A percentile compares a stretch with the other conserved stretches of the same genome.
These are phyloP conservation scores for Haemorhous mexicanus DNA, from an alignment of 2,113 vertebrate genomes.

Conservation along the genomic window DNA sequence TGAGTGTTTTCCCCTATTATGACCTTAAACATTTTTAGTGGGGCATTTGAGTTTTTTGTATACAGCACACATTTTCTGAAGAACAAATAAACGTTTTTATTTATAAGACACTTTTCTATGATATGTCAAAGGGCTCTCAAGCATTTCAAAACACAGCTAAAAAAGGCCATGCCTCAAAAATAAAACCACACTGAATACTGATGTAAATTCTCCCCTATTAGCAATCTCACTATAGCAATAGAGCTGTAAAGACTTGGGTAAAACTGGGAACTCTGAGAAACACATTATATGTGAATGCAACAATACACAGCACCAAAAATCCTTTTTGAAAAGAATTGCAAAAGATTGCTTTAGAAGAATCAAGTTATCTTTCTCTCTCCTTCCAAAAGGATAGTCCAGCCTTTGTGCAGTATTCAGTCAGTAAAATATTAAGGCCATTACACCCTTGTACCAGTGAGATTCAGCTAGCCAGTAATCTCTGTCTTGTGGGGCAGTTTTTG, in stretches of 20 bases:
- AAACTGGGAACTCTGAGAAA: neutral
- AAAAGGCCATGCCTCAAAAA: neutral
- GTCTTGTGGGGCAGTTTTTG: neutral
- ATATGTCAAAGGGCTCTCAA: neutral
- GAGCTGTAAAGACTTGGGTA: neutral
- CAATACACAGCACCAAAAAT: neutral
- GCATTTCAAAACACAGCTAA: neutral
- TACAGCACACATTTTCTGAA: neutral
- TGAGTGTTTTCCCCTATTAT: neutral
- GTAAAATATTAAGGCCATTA: neutral
- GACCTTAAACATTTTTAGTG: neutral
- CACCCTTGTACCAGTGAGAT: fast-evolving
- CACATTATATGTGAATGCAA: neutral
- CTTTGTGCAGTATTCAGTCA: neutral
- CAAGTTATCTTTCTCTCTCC: neutral
- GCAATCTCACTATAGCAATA: neutral
- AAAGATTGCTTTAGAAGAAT: neutral
- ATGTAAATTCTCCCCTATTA: neutral
- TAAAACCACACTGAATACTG: neutral
- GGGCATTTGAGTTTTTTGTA: neutral
- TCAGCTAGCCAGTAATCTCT: neutral
- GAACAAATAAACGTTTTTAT: neutral
- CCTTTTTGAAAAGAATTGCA: neutral
- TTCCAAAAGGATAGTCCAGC: neutral
- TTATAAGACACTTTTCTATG: neutral